phyloP scores from a whole-genome alignment of 2,113 vertebrate species.

The Gracilinanus agilis region DNA sequence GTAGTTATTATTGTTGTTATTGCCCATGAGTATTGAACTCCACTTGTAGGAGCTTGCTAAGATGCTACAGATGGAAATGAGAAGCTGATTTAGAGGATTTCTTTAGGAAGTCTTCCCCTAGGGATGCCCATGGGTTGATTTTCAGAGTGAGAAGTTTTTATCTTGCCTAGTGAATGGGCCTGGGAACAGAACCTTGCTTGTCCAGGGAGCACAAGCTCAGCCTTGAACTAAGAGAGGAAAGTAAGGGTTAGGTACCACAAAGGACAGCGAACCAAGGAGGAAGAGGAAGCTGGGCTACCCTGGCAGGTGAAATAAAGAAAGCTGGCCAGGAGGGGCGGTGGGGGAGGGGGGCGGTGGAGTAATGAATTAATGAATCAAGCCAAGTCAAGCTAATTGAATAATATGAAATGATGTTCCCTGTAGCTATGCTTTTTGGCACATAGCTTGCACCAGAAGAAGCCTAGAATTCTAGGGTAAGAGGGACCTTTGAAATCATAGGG shows the following conservation, averaged over 20 bases:
- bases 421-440: neutral
- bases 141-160: neutral
- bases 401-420: neutral
- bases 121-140: neutral
- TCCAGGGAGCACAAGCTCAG: neutral
- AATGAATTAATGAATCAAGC: neutral
- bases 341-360: neutral
- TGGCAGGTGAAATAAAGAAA: neutral
- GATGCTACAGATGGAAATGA: neutral
- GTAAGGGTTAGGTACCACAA: slow-evolving; percentile 1
- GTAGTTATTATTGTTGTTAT: neutral
- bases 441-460: neutral
- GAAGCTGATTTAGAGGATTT: neutral
- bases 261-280: neutral
- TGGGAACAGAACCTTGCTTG: neutral
- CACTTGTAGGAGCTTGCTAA: neutral
- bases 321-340: neutral
- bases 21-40: neutral
- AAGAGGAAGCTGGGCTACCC: neutral
- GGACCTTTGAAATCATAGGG: neutral
- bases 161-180: neutral
- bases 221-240: neutral
- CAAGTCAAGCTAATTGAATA: neutral
- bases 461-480: neutral
- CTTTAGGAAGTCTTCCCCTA: neutral